Evolutionary conservation across 2,797 vertebrate genomes (phyloP).

Genomic region (Staurois parvus): DNA sequence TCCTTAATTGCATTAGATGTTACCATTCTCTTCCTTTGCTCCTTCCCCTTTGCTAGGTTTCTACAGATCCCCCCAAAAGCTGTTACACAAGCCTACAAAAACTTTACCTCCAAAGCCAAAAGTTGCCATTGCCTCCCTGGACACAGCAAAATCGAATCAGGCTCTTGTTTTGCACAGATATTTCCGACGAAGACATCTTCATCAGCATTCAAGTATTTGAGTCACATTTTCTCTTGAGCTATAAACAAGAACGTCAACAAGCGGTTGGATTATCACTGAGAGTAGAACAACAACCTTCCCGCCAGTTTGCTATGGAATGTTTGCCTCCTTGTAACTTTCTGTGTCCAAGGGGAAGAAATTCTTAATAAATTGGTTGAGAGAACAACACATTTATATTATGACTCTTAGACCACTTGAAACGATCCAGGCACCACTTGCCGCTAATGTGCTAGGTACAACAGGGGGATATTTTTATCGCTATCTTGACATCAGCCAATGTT

Average conservation of each 20-base stretch:
- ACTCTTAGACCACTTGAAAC: constrained; percentile 12
- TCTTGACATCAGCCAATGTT: not conserved
- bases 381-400: constrained; percentile 37
- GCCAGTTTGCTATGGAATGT: not conserved
- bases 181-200: constrained; percentile 5
- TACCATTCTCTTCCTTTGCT: no score
- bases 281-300: constrained; percentile 10
- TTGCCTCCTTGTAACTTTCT: not conserved
- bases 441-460: constrained; percentile 15
- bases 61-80: not conserved
- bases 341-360: constrained; percentile 6
- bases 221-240: constrained; percentile 9
- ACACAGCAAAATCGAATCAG: not conserved
- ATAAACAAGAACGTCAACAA: constrained; percentile 31
- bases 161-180: not conserved
- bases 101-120: not conserved
- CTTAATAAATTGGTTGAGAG: constrained; percentile 43
- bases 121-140: not conserved
- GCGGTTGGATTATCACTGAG: not conserved
- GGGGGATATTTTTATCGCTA: not conserved
- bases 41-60: no score
- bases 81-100: not conserved
- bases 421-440: not conserved
- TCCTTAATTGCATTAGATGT: no score
- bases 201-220: constrained; percentile 21